phyloP scores from a whole-genome alignment of 2,797 vertebrate species.

The Manis javanica region DNA sequence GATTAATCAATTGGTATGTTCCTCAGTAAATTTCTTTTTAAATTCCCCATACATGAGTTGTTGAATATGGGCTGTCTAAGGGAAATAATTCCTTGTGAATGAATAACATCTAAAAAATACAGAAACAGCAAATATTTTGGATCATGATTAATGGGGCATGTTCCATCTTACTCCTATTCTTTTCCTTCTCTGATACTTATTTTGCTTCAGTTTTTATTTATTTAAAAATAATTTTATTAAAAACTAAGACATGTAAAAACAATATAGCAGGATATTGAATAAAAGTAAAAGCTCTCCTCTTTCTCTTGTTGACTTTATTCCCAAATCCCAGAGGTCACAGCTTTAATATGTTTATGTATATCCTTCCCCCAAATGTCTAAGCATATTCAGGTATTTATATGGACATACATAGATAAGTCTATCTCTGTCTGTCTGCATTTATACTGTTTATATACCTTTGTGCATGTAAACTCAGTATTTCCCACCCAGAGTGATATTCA shows the following conservation, averaged over 20 bases:
- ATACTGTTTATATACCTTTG: not conserved
- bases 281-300: not conserved
- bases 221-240: conserved; percentile 39
- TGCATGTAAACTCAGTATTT: not conserved
- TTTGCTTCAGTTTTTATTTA: not conserved
- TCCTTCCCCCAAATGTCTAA: not conserved
- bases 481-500: not conserved
- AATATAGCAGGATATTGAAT: not conserved
- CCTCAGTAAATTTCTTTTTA: not conserved
- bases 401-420: not conserved
- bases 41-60: not conserved
- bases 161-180: not conserved
- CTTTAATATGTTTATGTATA: not conserved
- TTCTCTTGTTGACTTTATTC: not conserved
- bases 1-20: not conserved
- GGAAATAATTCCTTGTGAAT: not conserved
- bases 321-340: not conserved
- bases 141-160: not conserved
- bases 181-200: not conserved
- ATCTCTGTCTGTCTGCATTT: not conserved
- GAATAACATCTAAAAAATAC: not conserved
- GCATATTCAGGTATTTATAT: not conserved
- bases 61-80: not conserved
- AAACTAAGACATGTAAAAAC: not conserved
- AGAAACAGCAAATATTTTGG: not conserved